phyloP scores from a whole-genome alignment of 2,888 invertebrate species.

The Xanthorhoe designata region DNA sequence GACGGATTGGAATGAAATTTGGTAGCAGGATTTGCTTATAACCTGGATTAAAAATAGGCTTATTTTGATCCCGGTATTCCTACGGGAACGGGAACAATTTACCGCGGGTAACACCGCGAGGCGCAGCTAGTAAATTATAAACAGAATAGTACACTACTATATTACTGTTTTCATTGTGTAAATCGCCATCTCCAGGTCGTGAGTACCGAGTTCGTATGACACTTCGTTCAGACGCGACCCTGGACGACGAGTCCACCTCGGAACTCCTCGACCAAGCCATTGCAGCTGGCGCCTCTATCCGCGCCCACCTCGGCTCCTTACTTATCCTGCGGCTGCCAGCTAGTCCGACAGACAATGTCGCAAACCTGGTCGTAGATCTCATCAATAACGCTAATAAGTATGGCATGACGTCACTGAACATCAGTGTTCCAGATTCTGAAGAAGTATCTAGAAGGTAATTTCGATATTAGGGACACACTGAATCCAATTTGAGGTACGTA shows the following conservation, averaged over 20 bases:
- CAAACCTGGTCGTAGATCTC: constrained; percentile 59
- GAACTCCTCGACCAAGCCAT: constrained; percentile 52
- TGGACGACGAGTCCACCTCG: constrained; percentile 47
- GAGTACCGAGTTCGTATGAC: constrained; percentile 66
- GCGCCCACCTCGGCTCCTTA: constrained; percentile 68
- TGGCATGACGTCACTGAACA: constrained; percentile 63
- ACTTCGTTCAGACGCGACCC: constrained; percentile 51
- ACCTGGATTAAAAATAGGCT: no score
- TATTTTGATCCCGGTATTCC: no score
- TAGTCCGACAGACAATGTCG: constrained; percentile 61
- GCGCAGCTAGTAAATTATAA: no score
- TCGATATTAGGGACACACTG: neutral
- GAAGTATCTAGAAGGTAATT: constrained; percentile 69
- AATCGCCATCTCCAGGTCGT: constrained; percentile 48
- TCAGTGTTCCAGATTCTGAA: constrained; percentile 72
- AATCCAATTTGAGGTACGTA: no score
- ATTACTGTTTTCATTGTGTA: neutral
- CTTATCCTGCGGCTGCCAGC: constrained; percentile 68
- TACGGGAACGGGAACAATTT: no score
- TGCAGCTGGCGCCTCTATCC: constrained; percentile 59
- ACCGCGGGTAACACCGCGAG: no score
- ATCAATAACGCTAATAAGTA: constrained; percentile 54
- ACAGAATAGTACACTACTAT: no score
- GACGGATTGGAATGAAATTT: no score
- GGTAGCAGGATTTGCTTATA: no score